These are phyloP conservation scores for Saguinus midas DNA, from an alignment of 2,113 vertebrate species.

Conservation along the genomic window DNA sequence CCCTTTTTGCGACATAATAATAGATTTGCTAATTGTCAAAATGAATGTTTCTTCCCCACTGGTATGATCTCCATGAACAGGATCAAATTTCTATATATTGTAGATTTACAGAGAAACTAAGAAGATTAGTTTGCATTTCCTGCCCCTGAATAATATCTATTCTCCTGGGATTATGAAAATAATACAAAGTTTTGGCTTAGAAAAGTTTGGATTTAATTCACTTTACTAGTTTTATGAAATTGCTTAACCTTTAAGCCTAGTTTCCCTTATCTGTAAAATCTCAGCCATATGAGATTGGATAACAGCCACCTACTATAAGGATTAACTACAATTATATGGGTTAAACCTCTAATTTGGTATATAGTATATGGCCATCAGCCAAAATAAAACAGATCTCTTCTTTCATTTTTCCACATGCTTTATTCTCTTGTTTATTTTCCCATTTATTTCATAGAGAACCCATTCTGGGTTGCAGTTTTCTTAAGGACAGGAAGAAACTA, in stretches of 20 bases:
- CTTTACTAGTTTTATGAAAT: background rate
- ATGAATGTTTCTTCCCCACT: background rate
- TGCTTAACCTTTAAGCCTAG: background rate
- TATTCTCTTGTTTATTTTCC: conserved; percentile 34
- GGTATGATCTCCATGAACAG: background rate
- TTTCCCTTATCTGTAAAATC: background rate
- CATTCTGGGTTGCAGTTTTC: background rate
- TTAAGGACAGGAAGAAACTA: background rate
- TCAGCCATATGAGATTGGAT: background rate
- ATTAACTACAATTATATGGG: background rate
- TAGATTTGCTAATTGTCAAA: background rate
- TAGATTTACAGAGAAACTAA: background rate
- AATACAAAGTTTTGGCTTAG: background rate
- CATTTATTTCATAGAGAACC: background rate
- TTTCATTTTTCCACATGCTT: background rate
- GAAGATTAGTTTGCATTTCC: background rate
- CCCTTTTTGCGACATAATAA: background rate
- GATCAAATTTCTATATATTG: background rate
- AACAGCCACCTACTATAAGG: background rate
- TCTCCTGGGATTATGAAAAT: background rate
- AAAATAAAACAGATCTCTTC: background rate
- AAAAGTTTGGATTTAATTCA: background rate
- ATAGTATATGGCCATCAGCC: background rate
- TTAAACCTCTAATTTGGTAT: background rate
- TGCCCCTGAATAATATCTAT: background rate